A percentile compares a stretch with the other conserved stretches of the same genome.
Conservation (phyloP, 1,140 invertebrate species). For the Eumaeus atala region DNA sequence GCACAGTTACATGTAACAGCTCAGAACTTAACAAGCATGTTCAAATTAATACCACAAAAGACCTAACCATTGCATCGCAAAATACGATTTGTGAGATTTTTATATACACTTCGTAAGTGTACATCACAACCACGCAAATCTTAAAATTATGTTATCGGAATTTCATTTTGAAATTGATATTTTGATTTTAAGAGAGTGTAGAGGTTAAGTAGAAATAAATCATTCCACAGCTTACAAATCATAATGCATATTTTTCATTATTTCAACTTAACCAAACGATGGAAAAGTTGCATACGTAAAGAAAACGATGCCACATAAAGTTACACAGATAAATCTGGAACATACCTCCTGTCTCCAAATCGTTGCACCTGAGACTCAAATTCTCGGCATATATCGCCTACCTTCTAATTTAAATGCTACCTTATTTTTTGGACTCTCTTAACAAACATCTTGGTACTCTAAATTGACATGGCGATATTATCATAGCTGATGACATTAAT, state of each 20-base stretch:
- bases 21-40: conserved; percentile 10
- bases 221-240: conserved; percentile 23
- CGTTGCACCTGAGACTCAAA: conserved; percentile 8
- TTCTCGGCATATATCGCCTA: conserved; percentile 19
- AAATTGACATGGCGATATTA: conserved; percentile 15
- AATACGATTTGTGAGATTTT: no score
- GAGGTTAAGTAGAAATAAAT: conserved; percentile 18
- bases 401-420: conserved; percentile 18
- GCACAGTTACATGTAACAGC: conserved; percentile 7
- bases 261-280: conserved; percentile 23
- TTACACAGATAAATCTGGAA: conserved; percentile 26
- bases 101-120: no score
- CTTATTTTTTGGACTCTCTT: conserved; percentile 17
- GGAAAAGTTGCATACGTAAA: conserved; percentile 27
- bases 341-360: conserved; percentile 30
- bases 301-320: conserved; percentile 13
- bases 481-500: conserved; percentile 21
- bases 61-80: conserved; percentile 22
- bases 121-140: conserved; percentile 25
- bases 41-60: conserved; percentile 13
- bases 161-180: conserved; percentile 22
- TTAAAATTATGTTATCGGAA: conserved; percentile 14
- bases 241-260: conserved; percentile 14
- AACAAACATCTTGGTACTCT: conserved; percentile 11
- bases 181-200: conserved; percentile 22